Percentiles rank a stretch among this genome's conserved stretches.
Evolutionary conservation across 2,888 invertebrate species (phyloP).

Genomic region (Thumatha senex): DNA sequence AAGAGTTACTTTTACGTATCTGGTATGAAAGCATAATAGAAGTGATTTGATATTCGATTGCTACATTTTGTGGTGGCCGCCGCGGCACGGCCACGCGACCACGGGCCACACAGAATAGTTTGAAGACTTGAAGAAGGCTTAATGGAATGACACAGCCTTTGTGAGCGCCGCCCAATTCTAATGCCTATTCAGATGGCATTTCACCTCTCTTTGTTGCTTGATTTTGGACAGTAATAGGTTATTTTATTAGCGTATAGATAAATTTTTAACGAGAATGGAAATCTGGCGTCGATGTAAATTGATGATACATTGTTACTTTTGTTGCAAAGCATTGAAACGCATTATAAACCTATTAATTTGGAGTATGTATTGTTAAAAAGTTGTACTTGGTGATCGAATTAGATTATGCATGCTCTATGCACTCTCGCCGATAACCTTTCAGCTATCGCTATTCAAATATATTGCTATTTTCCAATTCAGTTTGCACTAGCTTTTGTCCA

Average conservation of each 20-base stretch:
- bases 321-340: constrained; percentile 31
- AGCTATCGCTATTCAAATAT: constrained; percentile 21
- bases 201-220: constrained; percentile 81
- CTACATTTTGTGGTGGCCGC: constrained; percentile 51
- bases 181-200: constrained; percentile 83
- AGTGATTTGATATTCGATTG: constrained; percentile 78
- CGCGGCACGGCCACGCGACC: constrained; percentile 68
- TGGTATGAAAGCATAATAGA: constrained; percentile 65
- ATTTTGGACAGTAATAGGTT: constrained; percentile 81
- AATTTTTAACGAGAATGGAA: constrained; percentile 70
- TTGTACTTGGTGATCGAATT: constrained; percentile 48
- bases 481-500: constrained; percentile 18
- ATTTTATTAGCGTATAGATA: constrained; percentile 79
- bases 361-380: constrained; percentile 42
- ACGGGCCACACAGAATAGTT: constrained; percentile 75
- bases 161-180: constrained; percentile 82
- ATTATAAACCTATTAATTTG: constrained; percentile 43
- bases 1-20: constrained; percentile 32
- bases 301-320: constrained; percentile 51
- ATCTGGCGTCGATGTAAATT: constrained; percentile 57
- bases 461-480: constrained; percentile 23
- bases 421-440: constrained; percentile 44
- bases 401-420: constrained; percentile 46
- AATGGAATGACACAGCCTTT: constrained; percentile 83
- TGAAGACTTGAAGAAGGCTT: constrained; percentile 79